These are phyloP conservation scores for Aethes cnicana DNA, from an alignment of 2,888 invertebrate genomes.

Conservation along the genomic window DNA sequence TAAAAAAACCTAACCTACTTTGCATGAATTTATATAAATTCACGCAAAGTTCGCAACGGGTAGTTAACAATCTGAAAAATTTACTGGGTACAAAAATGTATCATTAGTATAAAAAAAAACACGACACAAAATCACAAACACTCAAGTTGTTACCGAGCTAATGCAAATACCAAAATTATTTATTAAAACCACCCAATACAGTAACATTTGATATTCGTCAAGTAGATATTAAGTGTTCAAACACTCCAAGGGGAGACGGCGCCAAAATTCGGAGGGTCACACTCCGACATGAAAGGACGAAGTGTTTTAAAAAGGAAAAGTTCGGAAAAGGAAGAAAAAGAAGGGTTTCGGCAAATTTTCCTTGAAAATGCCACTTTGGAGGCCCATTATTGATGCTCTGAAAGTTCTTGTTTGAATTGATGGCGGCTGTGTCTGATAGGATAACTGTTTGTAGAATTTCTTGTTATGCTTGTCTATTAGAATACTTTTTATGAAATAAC, in stretches of 20 bases:
- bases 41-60: too few species aligned
- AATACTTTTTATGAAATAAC: too few species aligned
- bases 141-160: too few species aligned
- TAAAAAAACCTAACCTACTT: too few species aligned
- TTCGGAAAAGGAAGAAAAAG: slow-evolving; percentile 40
- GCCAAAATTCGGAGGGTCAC: slow-evolving; percentile 58
- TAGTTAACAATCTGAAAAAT: too few species aligned
- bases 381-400: neutral
- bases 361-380: slow-evolving; percentile 10
- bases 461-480: too few species aligned
- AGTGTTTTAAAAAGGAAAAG: slow-evolving; percentile 53
- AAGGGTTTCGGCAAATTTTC: slow-evolving; percentile 21
- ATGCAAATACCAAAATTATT: neutral
- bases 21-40: too few species aligned
- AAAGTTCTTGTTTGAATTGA: slow-evolving; percentile 3
- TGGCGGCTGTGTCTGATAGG: neutral
- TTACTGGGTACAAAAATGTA: too few species aligned
- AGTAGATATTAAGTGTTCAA: slow-evolving; percentile 36
- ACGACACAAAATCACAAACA: too few species aligned
- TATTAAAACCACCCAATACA: neutral
- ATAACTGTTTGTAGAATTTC: too few species aligned
- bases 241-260: slow-evolving; percentile 44
- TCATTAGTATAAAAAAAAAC: too few species aligned
- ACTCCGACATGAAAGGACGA: slow-evolving; percentile 58
- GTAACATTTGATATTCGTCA: slow-evolving; percentile 1